These are phyloP conservation scores for Phania funesta DNA, from an alignment of 2,888 invertebrate species.

Conservation along the genomic window DNA sequence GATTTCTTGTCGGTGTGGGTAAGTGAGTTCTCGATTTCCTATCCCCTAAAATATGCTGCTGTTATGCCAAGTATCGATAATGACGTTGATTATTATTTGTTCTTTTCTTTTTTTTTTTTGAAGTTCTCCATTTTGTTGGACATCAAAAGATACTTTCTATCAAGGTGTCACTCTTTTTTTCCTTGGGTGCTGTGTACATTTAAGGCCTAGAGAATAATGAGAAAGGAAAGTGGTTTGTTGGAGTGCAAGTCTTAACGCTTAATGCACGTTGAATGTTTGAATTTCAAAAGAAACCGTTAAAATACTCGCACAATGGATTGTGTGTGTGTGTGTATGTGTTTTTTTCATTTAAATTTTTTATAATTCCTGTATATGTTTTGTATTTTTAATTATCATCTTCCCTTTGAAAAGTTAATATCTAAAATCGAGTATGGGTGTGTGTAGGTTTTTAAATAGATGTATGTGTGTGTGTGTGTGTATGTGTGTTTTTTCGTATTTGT, in stretches of 20 bases:
- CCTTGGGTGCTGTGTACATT: not conserved
- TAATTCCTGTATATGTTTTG: not conserved
- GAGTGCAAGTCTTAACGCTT: slow-evolving; percentile 59
- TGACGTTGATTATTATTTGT: slow-evolving; percentile 24
- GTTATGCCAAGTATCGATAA: slow-evolving; percentile 10
- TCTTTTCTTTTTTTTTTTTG: not conserved
- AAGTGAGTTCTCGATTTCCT: not conserved
- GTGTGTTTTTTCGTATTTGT: slow-evolving; percentile 7
- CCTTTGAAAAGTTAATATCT: slow-evolving; percentile 1
- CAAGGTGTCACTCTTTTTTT: slow-evolving; percentile 51
- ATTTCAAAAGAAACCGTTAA: slow-evolving; percentile 38
- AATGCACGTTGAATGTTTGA: slow-evolving; percentile 29
- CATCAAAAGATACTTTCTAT: slow-evolving; percentile 48
- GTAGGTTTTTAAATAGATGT: not conserved
- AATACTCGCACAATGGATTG: slow-evolving; percentile 20
- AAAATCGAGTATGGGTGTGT: not conserved
- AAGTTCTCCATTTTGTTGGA: slow-evolving; percentile 57
- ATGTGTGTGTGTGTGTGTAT: not conserved
- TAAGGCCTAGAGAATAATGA: not conserved
- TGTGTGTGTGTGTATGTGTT: not conserved
- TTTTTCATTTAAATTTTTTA: too few relatives aligned
- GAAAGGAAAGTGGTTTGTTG: slow-evolving; percentile 23
- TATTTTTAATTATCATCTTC: slow-evolving; percentile 52
- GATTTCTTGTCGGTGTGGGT: not conserved
- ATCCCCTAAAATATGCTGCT: slow-evolving; percentile 16